Base-by-base conservation (phyloP, 2,888 invertebrate genomes). In the Belgica antarctica region DNA sequence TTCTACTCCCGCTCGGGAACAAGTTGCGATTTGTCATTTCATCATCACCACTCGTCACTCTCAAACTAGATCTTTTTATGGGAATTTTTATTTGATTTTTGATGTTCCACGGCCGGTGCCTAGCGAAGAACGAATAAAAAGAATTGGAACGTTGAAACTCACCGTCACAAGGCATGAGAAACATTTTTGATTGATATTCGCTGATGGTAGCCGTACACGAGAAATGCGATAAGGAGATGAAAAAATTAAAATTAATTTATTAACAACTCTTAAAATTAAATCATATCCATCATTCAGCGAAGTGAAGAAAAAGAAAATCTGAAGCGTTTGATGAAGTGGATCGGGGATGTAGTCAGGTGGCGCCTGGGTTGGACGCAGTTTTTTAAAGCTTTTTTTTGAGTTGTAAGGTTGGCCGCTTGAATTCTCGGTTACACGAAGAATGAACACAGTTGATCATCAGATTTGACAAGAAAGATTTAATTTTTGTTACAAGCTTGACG, bases 241-340 rank as follows among this genome's bases (percentile, higher is more conserved):
- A 19, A 4, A 2, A 17, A 17, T 28, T 66, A 65, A 47, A 65
- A 36, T 65, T 65, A 65, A 65, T 65, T 65, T 65, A 65, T 65
- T 65, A 65, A 65, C 46, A 47, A 63, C 41, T 65, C 46, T 65
- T 25, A 22, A 15, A 36, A 36, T 27, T 22, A 10, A 34, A 62
- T 34, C 47, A 65, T 25, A 65, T 65, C 47, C 65, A 65, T 65
- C 65, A 65, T 65, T 65, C 65, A 17, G 5, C 25, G 19, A n/a
- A 63, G 63, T 15, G 28, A 12, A 12, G 25, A 27, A n/a, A 27
- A n/a, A n/a, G n/a, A n/a, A n/a, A n/a, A n/a, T n/a, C n/a, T n/a
- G n/a, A n/a, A n/a, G n/a, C n/a, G n/a, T n/a, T n/a, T n/a, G n/a
- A n/a, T n/a, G n/a, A n/a, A n/a, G n/a, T n/a, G n/a, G n/a, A n/a